phyloP scores from a whole-genome alignment of 2,113 vertebrate species.

The Oxyura jamaicensis region DNA sequence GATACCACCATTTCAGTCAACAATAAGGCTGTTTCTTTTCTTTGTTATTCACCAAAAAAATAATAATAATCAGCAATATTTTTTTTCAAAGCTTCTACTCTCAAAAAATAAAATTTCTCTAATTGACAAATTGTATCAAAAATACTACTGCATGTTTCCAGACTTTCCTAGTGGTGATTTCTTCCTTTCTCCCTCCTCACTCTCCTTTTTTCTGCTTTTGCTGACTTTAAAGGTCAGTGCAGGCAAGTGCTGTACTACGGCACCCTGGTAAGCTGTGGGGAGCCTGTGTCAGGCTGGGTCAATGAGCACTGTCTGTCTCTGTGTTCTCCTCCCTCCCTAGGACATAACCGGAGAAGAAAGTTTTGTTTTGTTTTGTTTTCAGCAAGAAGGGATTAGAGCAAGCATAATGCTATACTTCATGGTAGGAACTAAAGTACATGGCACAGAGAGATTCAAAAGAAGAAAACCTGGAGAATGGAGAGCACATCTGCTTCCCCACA shows the following conservation, averaged over 20 bases:
- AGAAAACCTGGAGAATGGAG: neutral
- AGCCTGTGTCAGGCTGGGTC: neutral
- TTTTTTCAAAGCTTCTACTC: neutral
- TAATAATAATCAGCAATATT: accelerated
- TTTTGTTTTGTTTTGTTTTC: too few species aligned
- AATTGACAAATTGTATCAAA: neutral
- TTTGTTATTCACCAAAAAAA: neutral
- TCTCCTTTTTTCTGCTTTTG: neutral
- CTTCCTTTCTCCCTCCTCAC: neutral
- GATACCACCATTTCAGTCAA: neutral
- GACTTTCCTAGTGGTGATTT: neutral
- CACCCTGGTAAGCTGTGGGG: neutral
- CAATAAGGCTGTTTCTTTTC: neutral
- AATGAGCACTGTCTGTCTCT: neutral
- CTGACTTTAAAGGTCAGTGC: neutral
- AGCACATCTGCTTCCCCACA: neutral
- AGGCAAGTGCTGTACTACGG: neutral
- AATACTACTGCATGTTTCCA: neutral
- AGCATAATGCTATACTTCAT: neutral
- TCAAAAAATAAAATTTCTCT: neutral
- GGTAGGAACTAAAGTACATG: neutral
- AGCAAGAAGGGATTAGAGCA: neutral
- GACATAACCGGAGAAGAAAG: neutral
- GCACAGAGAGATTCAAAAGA: neutral
- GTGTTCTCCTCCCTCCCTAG: neutral